phyloP scores from a whole-genome alignment of 2,888 invertebrate genomes.

The Meteorus colon region DNA sequence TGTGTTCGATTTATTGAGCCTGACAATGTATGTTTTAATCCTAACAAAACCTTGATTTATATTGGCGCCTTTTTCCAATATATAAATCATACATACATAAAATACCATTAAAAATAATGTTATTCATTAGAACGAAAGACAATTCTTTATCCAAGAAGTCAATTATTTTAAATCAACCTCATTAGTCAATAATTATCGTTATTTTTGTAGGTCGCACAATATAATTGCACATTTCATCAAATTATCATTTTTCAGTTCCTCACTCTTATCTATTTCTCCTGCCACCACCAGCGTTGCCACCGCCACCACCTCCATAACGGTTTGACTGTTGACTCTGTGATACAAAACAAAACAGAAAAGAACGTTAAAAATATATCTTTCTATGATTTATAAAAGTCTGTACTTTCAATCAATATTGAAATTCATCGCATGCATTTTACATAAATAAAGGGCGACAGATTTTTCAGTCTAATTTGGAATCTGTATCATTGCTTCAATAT shows the following conservation, averaged over 20 bases:
- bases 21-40: no score
- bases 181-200: neutral
- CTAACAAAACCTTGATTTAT: neutral
- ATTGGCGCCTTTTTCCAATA: neutral
- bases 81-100: neutral
- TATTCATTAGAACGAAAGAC: neutral
- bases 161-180: neutral
- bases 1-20: no score
- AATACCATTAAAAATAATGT: neutral
- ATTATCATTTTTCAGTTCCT: neutral
- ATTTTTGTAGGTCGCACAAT: slow-evolving; percentile 7
- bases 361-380: neutral
- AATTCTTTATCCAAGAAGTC: neutral
- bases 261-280: slow-evolving; percentile 53
- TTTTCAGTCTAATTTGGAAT: no score
- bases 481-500: no score
- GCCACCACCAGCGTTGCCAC: slow-evolving; percentile 49
- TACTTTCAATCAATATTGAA: no score
- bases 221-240: neutral
- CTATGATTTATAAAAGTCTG: no score
- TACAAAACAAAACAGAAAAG: neutral
- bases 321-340: slow-evolving; percentile 60
- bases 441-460: no score
- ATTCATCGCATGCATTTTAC: no score
- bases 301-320: slow-evolving; percentile 56